These are phyloP conservation scores for Holacanthus passer DNA, from an alignment of 2,113 vertebrate species.

Conservation along the genomic window DNA sequence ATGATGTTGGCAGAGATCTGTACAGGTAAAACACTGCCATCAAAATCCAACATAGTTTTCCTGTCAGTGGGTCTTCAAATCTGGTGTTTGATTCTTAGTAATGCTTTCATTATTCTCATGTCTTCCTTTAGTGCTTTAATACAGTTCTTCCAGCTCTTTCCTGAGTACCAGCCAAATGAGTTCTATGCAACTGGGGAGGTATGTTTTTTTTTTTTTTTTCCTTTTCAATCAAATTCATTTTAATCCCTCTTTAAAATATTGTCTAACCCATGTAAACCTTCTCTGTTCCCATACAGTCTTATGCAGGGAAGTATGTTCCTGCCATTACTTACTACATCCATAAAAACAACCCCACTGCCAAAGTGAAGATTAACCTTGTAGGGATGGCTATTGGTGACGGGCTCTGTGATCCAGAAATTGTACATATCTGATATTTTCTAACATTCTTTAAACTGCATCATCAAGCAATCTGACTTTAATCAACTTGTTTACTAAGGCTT, in stretches of 20 bases:
- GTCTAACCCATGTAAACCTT: not conserved
- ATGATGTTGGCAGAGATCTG: constrained; percentile 85
- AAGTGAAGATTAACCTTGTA: constrained; percentile 87
- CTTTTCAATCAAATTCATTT: not conserved
- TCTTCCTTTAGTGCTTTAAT: constrained; percentile 77
- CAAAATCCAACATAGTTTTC: rapidly evolving
- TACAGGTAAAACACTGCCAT: constrained; percentile 78
- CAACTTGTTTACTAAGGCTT: not conserved
- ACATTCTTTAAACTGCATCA: not conserved
- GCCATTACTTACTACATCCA: constrained; percentile 88
- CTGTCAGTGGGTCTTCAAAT: not conserved
- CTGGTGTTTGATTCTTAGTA: not conserved
- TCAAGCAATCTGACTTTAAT: not conserved
- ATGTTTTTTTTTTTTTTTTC: not conserved
- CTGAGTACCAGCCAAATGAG: constrained; percentile 87
- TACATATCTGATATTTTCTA: constrained; percentile 54
- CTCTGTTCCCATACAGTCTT: constrained; percentile 73
- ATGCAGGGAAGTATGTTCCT: constrained; percentile 88
- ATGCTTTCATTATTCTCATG: not conserved
- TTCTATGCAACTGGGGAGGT: constrained; percentile 91
- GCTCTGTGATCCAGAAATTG: constrained; percentile 89
- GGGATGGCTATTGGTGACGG: constrained; percentile 87
- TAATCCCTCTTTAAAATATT: not conserved
- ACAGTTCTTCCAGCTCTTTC: constrained; percentile 90
- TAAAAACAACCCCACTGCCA: constrained; percentile 81